A percentile compares a stretch with the other conserved stretches of the same genome.
Evolutionary conservation across 2,888 invertebrate genomes (phyloP).

Genomic region (Lamellibrachia satsuma): DNA sequence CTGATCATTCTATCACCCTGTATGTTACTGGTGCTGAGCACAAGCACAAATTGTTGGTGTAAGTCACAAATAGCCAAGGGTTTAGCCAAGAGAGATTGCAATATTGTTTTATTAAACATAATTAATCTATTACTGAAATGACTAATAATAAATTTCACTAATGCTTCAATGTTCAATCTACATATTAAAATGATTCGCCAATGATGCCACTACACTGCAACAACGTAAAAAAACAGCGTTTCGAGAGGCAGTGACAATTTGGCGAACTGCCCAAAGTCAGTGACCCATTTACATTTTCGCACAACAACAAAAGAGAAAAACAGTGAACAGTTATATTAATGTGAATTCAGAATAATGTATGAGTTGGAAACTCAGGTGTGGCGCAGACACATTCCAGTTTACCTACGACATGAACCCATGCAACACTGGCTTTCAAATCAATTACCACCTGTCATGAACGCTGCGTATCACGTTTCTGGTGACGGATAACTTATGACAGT

Average conservation of each 20-base stretch:
- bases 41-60: not conserved
- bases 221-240: not conserved
- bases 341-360: not conserved
- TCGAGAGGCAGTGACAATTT: not conserved
- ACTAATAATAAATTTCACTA: not conserved
- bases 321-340: not conserved
- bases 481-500: not conserved
- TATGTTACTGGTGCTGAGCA: not conserved
- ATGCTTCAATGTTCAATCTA: not conserved
- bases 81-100: not conserved
- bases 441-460: not conserved
- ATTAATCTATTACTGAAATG: not conserved
- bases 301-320: slow-evolving; percentile 1
- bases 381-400: not conserved
- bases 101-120: not conserved
- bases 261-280: not conserved
- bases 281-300: slow-evolving; percentile 10
- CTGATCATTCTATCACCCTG: not conserved
- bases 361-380: not conserved
- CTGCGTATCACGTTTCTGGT: not conserved
- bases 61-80: not conserved
- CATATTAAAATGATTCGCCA: not conserved
- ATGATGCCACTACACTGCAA: not conserved
- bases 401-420: not conserved
- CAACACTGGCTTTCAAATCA: not conserved